Base-by-base conservation (phyloP, 2,888 invertebrate genomes). In the Timandra comae region DNA sequence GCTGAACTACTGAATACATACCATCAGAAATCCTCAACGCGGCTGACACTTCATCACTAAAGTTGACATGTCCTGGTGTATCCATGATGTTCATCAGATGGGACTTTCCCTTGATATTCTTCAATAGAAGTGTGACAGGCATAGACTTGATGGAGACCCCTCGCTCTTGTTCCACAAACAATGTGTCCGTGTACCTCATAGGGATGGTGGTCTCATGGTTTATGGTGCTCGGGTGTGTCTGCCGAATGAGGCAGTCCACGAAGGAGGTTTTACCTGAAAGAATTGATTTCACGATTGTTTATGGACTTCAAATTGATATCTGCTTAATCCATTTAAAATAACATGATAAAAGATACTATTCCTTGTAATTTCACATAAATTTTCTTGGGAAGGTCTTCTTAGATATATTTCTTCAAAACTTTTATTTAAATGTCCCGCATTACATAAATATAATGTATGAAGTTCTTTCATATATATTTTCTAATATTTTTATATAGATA, bases 1-100 rank as follows among this genome's bases (percentile, higher is more conserved):
- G n/a, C n/a, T n/a, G n/a, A n/a, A n/a, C n/a, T n/a, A n/a, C n/a
- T n/a, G n/a, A n/a, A n/a, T 16, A 41, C 63, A 62, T 53, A 85
- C 90, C 90, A 66, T 93, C 92, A 28, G 91, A 91, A 48, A 98
- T 87, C 41, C 99, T 90, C 86, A 98, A 93, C 0, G 98, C 97
- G 2, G 99, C 98, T 0, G 99, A 98, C 2, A 96, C 97, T 84
- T 99, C 99, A 81, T 99, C 99, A 16, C 98, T 98, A 73, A 99
- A 99, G 73, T 99, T 99, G 0, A 99, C 99, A 85, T 99, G 99
- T 1, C 99, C 95, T 0, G 95, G 99, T 0, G 99, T 98, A 64
- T 99, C 99, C 79, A 98, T 97, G 33, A 99, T 91, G 63, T 99
- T 99, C 63, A 99, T 87, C 22, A 99, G 86, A 72, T 93, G 98